Evolutionary conservation across 2,888 invertebrate species (phyloP), one percentile per base, ranked within the genome.

Genomic region (Polymixis lichenea): DNA sequence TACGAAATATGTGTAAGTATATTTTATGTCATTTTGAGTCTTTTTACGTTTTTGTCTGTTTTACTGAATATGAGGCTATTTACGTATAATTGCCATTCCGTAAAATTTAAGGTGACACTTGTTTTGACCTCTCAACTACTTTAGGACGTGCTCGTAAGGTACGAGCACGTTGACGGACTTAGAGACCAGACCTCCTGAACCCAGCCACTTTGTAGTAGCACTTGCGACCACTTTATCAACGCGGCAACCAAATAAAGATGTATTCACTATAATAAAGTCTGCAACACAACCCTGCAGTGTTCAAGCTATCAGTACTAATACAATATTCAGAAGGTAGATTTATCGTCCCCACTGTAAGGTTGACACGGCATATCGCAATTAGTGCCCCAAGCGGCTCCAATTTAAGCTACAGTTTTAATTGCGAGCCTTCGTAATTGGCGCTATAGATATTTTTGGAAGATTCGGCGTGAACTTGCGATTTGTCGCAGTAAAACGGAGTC

Each of bases 361-460:
- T 72, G 82, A 72, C 84, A 88, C 79, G 86, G 71, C 64, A 88
- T 83, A 82, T 75, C 65, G 72, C 69, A 78, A 86, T 88, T 85
- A 87, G 62, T 61, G 69, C 9, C 70, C 75, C 78, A 68, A 62
- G 67, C 69, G 77, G 71, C 55, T 60, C 69, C 56, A 80, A 83
- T 86, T 87, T 69, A 83, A 84, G 76, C 77, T 64, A 69, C 69
- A 58, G 78, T 82, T 84, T 83, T 89, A 88, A 89, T 89, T 88
- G 83, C 78, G 53, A 84, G 61, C 75, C 55, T 67, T 74, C 65
- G 76, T 86, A 83, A 89, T 86, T 89, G 82, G 84, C 19, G 75
- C 80, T 80, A 86, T 82, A 84, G 80, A 78, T 84, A 80, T 84
- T 77, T 75, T 66, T 64, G 58, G 25, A 62, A 67, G 80, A 67